Conservation (phyloP, 2,797 vertebrate species). For the Hemibagrus guttatus region DNA sequence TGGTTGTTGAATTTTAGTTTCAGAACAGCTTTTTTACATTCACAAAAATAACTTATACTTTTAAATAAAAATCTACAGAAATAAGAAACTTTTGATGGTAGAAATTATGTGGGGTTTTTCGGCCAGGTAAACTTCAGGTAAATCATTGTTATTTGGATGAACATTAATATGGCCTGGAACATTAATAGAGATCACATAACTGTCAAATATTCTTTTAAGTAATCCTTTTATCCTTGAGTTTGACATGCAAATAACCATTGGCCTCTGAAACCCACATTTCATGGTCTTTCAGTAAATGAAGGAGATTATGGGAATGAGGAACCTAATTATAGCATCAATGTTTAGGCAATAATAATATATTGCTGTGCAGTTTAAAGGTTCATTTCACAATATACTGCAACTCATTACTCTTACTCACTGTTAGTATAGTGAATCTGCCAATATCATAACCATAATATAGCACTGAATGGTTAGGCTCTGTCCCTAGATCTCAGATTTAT, state of each 20-base stretch:
- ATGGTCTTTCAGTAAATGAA: not conserved
- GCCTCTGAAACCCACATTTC: not conserved
- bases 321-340: slow-evolving; percentile 9
- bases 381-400: slow-evolving; percentile 21
- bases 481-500: not conserved
- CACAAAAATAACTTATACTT: not conserved
- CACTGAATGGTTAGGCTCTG: not conserved
- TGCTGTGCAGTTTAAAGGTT: slow-evolving; percentile 13
- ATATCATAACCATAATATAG: not conserved
- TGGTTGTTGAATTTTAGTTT: not conserved
- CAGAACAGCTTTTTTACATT: not conserved
- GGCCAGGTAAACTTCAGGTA: not conserved
- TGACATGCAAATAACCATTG: not conserved
- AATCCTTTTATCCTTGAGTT: too few relatives aligned
- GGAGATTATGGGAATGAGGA: not conserved
- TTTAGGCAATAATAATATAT: slow-evolving; percentile 21
- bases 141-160: not conserved
- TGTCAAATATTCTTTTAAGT: not conserved
- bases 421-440: not conserved
- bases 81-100: not conserved
- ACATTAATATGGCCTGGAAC: not conserved
- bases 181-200: not conserved
- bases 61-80: not conserved
- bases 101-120: not conserved
- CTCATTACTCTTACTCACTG: slow-evolving; percentile 12